These are phyloP conservation scores for Calephelis nemesis DNA, from an alignment of 1,140 invertebrate genomes.

Conservation along the genomic window DNA sequence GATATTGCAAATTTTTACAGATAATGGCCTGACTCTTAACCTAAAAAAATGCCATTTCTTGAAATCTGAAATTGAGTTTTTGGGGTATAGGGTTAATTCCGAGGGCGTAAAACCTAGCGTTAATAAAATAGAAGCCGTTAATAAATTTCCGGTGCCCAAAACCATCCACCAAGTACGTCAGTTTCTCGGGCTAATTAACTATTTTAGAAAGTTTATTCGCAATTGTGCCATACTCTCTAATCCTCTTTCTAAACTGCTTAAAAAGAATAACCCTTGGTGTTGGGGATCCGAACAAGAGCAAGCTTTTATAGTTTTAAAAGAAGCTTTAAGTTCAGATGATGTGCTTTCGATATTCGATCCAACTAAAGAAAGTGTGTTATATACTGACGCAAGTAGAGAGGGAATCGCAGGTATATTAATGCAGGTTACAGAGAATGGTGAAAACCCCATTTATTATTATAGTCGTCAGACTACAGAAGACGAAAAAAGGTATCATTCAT, in stretches of 20 bases:
- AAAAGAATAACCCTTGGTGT: background rate
- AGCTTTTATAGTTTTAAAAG: background rate
- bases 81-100: background rate
- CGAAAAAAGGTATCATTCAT: conserved; percentile 1
- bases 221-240: background rate
- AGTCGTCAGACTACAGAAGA: background rate
- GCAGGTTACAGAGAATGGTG: background rate
- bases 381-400: background rate
- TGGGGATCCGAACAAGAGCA: background rate
- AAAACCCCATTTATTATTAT: background rate
- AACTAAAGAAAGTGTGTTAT: background rate
- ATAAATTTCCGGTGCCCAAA: background rate
- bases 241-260: background rate
- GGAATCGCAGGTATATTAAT: background rate
- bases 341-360: background rate
- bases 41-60: conserved; percentile 4
- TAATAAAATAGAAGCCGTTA: background rate
- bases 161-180: background rate
- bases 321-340: background rate
- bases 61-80: background rate
- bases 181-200: background rate
- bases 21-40: background rate
- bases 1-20: background rate
- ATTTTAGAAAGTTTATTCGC: background rate
- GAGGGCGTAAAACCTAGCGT: background rate